These are phyloP conservation scores for Microtus richardsoni DNA, from an alignment of 2,113 vertebrate genomes.

Conservation along the genomic window DNA sequence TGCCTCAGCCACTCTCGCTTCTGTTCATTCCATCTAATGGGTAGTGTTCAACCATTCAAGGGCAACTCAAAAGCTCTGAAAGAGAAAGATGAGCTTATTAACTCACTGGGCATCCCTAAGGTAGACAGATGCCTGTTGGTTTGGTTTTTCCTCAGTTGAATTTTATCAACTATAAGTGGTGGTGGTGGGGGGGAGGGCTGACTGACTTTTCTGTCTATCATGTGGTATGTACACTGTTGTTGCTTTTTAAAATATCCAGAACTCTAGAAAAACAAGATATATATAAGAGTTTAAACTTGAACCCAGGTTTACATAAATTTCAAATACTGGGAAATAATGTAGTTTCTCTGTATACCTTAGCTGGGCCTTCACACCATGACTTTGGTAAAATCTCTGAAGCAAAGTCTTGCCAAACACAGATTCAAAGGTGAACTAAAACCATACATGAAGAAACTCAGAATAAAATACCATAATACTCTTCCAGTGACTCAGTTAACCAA, in stretches of 20 bases:
- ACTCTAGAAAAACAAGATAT: not conserved
- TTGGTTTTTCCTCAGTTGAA: not conserved
- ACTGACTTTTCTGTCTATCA: not conserved
- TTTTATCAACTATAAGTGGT: not conserved
- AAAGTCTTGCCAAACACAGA: not conserved
- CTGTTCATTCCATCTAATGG: not conserved
- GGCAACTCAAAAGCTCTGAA: not conserved
- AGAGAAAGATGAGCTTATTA: constrained; percentile 13
- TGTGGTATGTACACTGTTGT: not conserved
- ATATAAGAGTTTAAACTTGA: not conserved
- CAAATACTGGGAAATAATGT: not conserved
- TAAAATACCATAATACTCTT: constrained; percentile 9
- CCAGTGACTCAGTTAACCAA: not conserved
- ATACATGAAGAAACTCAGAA: not conserved
- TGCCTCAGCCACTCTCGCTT: constrained; percentile 1
- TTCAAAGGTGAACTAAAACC: not conserved
- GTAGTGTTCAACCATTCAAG: not conserved
- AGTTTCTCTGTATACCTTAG: not conserved
- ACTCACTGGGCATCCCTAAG: not conserved
- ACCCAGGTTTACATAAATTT: not conserved
- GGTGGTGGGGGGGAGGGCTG: not conserved
- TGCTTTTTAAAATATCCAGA: not conserved
- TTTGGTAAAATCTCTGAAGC: not conserved
- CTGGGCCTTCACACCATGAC: not conserved
- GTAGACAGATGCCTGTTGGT: not conserved